phyloP scores from a whole-genome alignment of 2,113 vertebrate species.

The Corythornis vintsioides region DNA sequence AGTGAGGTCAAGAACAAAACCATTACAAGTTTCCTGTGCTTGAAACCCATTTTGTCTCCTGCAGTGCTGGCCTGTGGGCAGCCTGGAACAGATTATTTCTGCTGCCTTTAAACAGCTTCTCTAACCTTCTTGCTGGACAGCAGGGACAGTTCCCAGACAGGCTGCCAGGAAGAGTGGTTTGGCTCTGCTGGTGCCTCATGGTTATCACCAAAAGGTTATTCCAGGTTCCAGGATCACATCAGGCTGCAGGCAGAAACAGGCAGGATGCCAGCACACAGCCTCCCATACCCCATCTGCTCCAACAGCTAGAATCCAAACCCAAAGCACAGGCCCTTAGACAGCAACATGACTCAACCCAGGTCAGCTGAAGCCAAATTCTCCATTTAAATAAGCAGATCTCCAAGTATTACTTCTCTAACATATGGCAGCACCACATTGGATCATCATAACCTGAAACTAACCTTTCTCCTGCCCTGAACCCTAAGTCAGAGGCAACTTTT shows the following conservation, averaged over 20 bases:
- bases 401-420: background rate
- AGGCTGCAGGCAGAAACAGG: constrained; percentile 5
- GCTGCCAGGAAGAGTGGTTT: background rate
- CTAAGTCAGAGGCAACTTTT: background rate
- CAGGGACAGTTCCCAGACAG: background rate
- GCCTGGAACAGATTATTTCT: background rate
- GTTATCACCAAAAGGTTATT: background rate
- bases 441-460: background rate
- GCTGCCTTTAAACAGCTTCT: background rate
- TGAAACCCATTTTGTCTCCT: background rate
- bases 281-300: background rate
- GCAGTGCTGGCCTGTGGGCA: background rate
- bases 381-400: background rate
- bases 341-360: background rate
- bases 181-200: background rate
- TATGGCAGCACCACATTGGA: background rate
- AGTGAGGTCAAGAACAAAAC: background rate
- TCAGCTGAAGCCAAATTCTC: background rate
- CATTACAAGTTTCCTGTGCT: background rate
- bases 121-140: background rate
- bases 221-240: background rate
- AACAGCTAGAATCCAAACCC: background rate
- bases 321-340: background rate
- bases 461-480: background rate
- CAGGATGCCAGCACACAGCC: background rate